phyloP scores from a whole-genome alignment of 2,888 invertebrate species.

The Drosophila macrospina region DNA sequence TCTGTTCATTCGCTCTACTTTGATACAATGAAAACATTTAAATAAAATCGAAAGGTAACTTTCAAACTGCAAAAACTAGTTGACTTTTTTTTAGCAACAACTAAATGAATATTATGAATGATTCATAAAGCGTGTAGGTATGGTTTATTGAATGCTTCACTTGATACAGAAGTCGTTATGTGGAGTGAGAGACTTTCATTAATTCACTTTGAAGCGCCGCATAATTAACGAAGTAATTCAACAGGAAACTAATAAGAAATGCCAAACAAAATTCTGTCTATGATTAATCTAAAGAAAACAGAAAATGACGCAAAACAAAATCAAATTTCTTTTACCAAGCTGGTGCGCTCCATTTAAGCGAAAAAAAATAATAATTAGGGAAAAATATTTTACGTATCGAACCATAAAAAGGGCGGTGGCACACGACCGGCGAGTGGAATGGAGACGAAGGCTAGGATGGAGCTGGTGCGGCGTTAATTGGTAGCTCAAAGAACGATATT shows the following conservation, averaged over 20 bases:
- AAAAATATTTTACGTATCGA: slow-evolving; percentile 62
- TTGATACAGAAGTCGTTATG: slow-evolving; percentile 16
- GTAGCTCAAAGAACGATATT: slow-evolving; percentile 68
- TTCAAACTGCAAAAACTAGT: slow-evolving; percentile 7
- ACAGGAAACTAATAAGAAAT: slow-evolving; percentile 65
- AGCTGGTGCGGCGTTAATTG: slow-evolving; percentile 67
- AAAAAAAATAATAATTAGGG: slow-evolving; percentile 61
- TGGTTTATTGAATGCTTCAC: slow-evolving; percentile 30
- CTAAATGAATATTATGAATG: slow-evolving; percentile 9
- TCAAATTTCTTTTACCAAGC: slow-evolving; percentile 39
- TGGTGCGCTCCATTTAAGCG: slow-evolving; percentile 73
- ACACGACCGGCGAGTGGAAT: slow-evolving; percentile 18
- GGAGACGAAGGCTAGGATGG: not conserved
- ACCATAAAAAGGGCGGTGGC: slow-evolving; percentile 61
- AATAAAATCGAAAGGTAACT: slow-evolving; percentile 23
- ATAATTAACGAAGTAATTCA: slow-evolving; percentile 74
- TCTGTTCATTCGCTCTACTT: slow-evolving; percentile 18
- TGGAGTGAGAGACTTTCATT: slow-evolving; percentile 28
- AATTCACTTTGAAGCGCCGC: slow-evolving; percentile 71
- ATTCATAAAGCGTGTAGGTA: slow-evolving; percentile 1
- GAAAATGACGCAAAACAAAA: slow-evolving; percentile 50
- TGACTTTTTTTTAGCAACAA: slow-evolving; percentile 9
- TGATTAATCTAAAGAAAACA: slow-evolving; percentile 70
- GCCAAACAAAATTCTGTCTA: slow-evolving; percentile 47
- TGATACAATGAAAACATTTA: not conserved